These are phyloP conservation scores for Leptinotarsa lineolata DNA, from an alignment of 1,140 invertebrate genomes.

Conservation along the genomic window DNA sequence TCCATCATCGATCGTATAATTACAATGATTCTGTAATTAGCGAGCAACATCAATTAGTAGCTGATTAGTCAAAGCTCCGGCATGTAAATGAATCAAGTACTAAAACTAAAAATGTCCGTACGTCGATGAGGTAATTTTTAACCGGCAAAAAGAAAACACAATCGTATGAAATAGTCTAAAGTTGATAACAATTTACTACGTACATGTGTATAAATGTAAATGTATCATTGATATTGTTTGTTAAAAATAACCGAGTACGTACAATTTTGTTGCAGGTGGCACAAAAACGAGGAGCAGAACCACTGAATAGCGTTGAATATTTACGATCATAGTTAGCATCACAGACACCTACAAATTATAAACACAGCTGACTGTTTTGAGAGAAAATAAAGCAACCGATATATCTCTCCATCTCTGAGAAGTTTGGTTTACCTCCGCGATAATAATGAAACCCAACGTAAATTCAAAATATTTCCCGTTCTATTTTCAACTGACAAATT, in stretches of 20 bases:
- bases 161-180: neutral
- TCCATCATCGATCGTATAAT: too few species aligned
- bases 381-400: neutral
- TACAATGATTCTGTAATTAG: too few species aligned
- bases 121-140: neutral
- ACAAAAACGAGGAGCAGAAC: too few species aligned
- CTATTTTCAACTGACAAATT: neutral
- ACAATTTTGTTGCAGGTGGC: too few species aligned
- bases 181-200: neutral
- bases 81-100: neutral
- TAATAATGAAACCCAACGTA: neutral
- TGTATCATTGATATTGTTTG: too few species aligned
- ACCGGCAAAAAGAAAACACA: neutral
- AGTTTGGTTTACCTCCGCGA: neutral
- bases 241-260: too few species aligned
- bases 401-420: neutral
- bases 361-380: neutral
- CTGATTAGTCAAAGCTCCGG: neutral
- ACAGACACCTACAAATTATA: neutral
- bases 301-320: too few species aligned
- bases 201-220: too few species aligned
- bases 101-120: neutral
- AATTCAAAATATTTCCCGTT: slow-evolving; percentile 12
- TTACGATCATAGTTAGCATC: neutral
- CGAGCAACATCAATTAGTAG: too few species aligned